Evolutionary conservation across 1,140 invertebrate species (phyloP).

Genomic region (Camponotus pennsylvanicus): DNA sequence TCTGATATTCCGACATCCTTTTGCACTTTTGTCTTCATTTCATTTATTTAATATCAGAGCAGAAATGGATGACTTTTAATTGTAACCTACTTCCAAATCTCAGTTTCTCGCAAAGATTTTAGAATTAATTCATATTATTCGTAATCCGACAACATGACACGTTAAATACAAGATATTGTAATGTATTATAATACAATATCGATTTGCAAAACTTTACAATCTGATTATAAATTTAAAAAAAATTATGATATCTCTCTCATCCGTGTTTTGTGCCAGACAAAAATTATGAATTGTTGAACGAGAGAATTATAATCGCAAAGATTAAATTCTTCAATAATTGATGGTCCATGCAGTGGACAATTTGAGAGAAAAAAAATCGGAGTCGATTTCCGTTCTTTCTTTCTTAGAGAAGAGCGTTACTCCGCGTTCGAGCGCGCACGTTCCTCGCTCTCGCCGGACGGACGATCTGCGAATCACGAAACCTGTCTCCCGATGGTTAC

Average conservation of each 20-base stretch:
- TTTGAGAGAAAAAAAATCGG: neutral
- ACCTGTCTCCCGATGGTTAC: conserved; percentile 51
- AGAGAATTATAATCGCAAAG: neutral
- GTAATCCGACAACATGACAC: neutral
- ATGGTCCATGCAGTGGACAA: neutral
- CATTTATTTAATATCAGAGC: conserved; percentile 40
- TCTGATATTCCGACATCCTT: conserved; percentile 10
- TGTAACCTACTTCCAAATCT: conserved; percentile 43
- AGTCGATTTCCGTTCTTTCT: conserved; percentile 7
- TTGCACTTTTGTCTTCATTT: neutral
- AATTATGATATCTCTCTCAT: neutral
- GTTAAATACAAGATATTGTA: neutral
- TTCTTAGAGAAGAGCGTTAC: neutral
- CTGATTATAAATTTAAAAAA: neutral
- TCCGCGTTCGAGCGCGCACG: conserved; percentile 25
- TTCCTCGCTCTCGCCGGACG: conserved; percentile 55
- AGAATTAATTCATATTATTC: neutral
- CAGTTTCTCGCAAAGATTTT: neutral
- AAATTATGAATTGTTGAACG: neutral
- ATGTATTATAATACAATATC: neutral
- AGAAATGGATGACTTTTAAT: conserved; percentile 33
- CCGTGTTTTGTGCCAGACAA: neutral
- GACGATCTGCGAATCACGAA: conserved; percentile 53
- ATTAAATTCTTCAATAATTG: neutral
- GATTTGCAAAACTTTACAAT: neutral